Conservation (phyloP, 2,113 vertebrate species). For the Fulmarus glacialis region DNA sequence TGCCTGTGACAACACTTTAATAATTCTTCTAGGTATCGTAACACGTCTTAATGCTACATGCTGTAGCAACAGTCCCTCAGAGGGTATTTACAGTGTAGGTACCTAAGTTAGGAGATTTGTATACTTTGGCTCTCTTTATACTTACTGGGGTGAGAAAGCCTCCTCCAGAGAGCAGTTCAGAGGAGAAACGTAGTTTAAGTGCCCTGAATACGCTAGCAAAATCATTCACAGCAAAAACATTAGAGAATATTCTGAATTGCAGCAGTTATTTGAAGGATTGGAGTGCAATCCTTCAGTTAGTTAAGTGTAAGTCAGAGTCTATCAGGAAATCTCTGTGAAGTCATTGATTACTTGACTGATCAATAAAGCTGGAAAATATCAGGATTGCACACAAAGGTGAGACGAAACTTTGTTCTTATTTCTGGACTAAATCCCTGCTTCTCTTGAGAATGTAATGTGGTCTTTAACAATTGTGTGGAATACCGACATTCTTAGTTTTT, state of each 20-base stretch:
- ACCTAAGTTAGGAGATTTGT: constrained; percentile 40
- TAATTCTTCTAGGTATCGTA: not conserved
- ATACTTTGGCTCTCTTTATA: constrained; percentile 18
- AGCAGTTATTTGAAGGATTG: not conserved
- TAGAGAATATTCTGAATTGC: constrained; percentile 10
- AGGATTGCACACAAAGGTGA: constrained; percentile 11
- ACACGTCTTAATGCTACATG: not conserved
- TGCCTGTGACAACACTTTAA: constrained; percentile 9
- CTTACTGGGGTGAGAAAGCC: constrained; percentile 15
- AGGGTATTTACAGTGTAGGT: constrained; percentile 30
- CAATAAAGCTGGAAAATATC: no score
- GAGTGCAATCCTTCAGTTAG: no score
- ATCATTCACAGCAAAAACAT: constrained; percentile 1
- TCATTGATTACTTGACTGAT: no score
- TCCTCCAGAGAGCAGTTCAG: constrained; percentile 48
- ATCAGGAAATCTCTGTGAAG: no score
- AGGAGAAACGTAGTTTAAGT: constrained; percentile 25
- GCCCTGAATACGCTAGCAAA: not conserved
- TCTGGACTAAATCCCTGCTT: not conserved
- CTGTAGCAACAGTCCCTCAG: not conserved
- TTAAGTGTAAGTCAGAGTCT: no score
- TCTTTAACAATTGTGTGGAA: not conserved
- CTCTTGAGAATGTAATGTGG: not conserved
- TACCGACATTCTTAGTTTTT: not conserved
- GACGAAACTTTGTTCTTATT: not conserved